These are phyloP conservation scores for Drosophila sulfurigaster DNA, from an alignment of 1,140 invertebrate genomes.

Conservation along the genomic window DNA sequence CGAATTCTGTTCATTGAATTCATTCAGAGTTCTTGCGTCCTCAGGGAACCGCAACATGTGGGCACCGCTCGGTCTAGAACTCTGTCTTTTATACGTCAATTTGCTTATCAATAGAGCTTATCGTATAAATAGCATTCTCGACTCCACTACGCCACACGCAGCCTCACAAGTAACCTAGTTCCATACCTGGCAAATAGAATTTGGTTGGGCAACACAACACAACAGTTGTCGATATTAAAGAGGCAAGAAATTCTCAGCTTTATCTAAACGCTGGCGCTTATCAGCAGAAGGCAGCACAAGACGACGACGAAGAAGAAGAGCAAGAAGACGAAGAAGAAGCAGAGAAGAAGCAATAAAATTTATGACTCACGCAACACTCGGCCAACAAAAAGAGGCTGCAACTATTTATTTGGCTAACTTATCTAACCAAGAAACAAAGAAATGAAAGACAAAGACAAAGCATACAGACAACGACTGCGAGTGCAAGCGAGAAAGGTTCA, in stretches of 20 bases:
- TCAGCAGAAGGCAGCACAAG: conserved; percentile 44
- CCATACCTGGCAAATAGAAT: conserved; percentile 23
- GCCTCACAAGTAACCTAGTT: conserved; percentile 43
- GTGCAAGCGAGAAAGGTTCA: conserved; percentile 51
- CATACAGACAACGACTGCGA: background rate
- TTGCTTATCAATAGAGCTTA: conserved; percentile 50
- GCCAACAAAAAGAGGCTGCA: conserved; percentile 51
- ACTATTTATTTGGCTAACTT: conserved; percentile 50
- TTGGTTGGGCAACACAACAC: conserved; percentile 23
- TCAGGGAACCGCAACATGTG: background rate
- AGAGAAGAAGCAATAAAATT: conserved; percentile 54
- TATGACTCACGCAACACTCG: conserved; percentile 68
- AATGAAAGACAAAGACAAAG: background rate
- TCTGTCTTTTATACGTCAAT: conserved; percentile 31
- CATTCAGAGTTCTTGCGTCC: too few relatives aligned
- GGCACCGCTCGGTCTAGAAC: conserved; percentile 37
- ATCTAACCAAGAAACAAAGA: conserved; percentile 40
- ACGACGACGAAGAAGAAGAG: conserved; percentile 26
- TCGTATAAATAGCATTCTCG: conserved; percentile 15
- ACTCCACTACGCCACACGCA: conserved; percentile 12
- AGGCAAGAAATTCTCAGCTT: conserved; percentile 39
- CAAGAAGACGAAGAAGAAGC: conserved; percentile 17
- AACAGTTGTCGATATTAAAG: conserved; percentile 34
- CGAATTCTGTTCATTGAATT: too few relatives aligned
- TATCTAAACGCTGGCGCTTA: conserved; percentile 80